These are phyloP conservation scores for Temnothorax longispinosus DNA, from an alignment of 1,140 invertebrate genomes.

Conservation along the genomic window DNA sequence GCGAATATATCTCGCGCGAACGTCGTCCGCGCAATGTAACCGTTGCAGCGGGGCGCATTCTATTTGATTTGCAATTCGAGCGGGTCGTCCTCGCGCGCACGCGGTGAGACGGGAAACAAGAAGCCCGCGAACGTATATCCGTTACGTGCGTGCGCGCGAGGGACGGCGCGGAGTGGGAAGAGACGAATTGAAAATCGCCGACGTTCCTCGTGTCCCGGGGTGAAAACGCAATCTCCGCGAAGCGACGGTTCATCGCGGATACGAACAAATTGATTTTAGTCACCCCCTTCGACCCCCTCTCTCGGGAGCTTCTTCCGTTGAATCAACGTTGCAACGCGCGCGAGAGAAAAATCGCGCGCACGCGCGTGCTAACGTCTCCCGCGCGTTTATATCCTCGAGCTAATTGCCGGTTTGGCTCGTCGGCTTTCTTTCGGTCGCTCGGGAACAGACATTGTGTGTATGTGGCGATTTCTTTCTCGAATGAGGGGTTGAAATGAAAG, in stretches of 20 bases:
- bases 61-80: slow-evolving; percentile 77
- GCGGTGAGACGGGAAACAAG: slow-evolving; percentile 28
- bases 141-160: slow-evolving; percentile 20
- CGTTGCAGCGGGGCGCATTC: slow-evolving; percentile 44
- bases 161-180: neutral
- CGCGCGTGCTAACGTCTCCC: neutral
- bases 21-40: slow-evolving; percentile 52
- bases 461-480: slow-evolving; percentile 21
- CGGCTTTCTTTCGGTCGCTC: neutral
- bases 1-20: slow-evolving; percentile 53
- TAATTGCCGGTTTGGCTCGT: slow-evolving; percentile 25
- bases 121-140: slow-evolving; percentile 37
- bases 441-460: neutral
- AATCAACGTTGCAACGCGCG: slow-evolving; percentile 9
- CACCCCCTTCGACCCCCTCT: neutral
- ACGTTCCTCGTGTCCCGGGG: slow-evolving; percentile 42
- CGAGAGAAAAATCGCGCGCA: slow-evolving; percentile 38
- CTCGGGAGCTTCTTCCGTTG: neutral
- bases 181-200: slow-evolving; percentile 71
- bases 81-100: slow-evolving; percentile 55
- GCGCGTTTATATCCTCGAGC: neutral
- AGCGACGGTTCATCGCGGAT: slow-evolving; percentile 38
- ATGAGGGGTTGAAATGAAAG: neutral
- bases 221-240: slow-evolving; percentile 71
- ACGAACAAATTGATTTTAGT: slow-evolving; percentile 69